Evolutionary conservation across 1,140 invertebrate species (phyloP), one percentile per base, ranked within the genome.

Genomic region (Zaprionus africanus): DNA sequence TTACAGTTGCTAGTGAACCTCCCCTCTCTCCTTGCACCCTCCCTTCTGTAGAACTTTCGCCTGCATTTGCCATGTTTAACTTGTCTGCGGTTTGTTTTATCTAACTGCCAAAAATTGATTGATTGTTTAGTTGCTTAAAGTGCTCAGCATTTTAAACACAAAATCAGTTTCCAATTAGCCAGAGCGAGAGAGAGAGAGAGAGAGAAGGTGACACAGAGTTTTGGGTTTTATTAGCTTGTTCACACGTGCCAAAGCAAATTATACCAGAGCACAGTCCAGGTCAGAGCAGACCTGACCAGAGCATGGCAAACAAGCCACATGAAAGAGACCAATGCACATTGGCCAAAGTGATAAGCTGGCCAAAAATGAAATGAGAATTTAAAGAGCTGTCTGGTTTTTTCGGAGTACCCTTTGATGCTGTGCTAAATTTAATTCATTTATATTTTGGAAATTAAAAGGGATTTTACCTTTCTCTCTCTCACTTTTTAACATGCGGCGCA

Each of bases 151-250:
- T 69, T 22, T 4, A 53, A 28, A 49, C 13, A 17, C 24, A 34
- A 61, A 74, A 69, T 61, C 49, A 56, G 36, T 70, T 46, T 69
- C 26, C 41, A 75, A 75, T 63, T 69, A 75, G 17, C 57, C 51
- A 28, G 15, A 41, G 6, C 2, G 15, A n/a, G 15, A n/a, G 15
- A 17, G 2, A 46, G 6, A n/a, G 15, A n/a, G 15, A 17, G 2
- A 46, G 6, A 43, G 15, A 15, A 22, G 2, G 41, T 46, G 41
- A 9, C 7, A 46, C 41, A 46, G 6, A 17, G 41, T 43, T 43
- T 43, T 43, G 41, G 41, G 41, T 24, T 51, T 46, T 22, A 61
- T 41, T 17, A n/a, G 19, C 57, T 9, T 43, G 36, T 43, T 24
- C 41, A 12, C 34, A 56, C 51, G 58, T 43, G 19, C 22, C 12